Percentiles rank a stretch among this genome's conserved stretches.
phyloP scores from a whole-genome alignment of 2,113 vertebrate species.

The Microcebus murinus region DNA sequence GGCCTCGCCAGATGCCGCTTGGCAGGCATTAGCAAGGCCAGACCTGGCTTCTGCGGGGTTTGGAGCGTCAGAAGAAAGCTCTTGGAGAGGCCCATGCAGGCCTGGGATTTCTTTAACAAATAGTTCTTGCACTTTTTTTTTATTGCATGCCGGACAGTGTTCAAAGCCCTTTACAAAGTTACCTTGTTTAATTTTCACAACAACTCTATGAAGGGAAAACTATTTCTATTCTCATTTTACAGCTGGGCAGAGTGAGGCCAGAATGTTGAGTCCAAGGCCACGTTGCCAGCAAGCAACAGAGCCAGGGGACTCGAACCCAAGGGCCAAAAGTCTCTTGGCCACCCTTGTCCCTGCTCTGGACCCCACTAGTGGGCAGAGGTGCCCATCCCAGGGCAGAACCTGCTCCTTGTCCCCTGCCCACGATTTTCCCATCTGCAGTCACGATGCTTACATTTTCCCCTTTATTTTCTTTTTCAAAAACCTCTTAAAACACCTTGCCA shows the following conservation, averaged over 20 bases:
- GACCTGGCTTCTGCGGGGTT: background rate
- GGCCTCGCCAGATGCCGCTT: background rate
- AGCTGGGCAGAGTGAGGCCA: background rate
- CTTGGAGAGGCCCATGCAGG: background rate
- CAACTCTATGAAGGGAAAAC: background rate
- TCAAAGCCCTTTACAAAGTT: background rate
- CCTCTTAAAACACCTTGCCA: background rate
- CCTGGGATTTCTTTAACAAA: background rate
- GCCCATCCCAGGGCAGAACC: background rate
- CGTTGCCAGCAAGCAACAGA: background rate
- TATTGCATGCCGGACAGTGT: background rate
- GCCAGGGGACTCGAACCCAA: background rate
- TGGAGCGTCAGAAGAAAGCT: background rate
- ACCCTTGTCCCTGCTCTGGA: background rate
- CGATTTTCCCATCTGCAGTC: background rate
- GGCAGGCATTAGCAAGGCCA: background rate
- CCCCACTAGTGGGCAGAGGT: background rate
- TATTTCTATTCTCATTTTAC: background rate
- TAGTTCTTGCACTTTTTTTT: background rate
- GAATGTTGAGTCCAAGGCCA: background rate
- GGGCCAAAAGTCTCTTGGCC: background rate
- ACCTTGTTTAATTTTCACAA: background rate
- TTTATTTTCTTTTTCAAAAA: background rate
- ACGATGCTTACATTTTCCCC: background rate
- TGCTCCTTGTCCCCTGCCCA: rapidly evolving